phyloP scores from a whole-genome alignment of 1,140 invertebrate species.

The Aphelinus atriplicis region DNA sequence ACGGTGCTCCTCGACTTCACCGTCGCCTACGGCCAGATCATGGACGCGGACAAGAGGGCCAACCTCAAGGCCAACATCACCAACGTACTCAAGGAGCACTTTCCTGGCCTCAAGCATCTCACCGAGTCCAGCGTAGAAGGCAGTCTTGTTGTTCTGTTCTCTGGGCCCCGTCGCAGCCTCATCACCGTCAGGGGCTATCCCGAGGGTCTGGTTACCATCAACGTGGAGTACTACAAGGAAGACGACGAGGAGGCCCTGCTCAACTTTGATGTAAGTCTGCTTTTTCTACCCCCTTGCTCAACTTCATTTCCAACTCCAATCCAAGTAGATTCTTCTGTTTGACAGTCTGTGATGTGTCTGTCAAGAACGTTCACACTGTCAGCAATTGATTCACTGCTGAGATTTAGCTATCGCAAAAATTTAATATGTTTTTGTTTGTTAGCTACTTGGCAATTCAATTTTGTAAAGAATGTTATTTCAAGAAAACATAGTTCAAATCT shows the following conservation, averaged over 20 bases:
- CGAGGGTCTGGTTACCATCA: slow-evolving; percentile 79
- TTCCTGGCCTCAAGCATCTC: slow-evolving; percentile 73
- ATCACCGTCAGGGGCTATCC: slow-evolving; percentile 78
- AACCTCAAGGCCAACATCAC: slow-evolving; percentile 74
- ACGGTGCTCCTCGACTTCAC: slow-evolving; percentile 84
- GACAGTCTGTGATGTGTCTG: too few species aligned
- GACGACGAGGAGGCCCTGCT: slow-evolving; percentile 77
- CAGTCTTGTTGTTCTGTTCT: slow-evolving; percentile 74
- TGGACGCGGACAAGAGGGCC: slow-evolving; percentile 73
- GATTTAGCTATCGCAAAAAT: too few species aligned
- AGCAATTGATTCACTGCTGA: too few species aligned
- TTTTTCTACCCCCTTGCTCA: too few species aligned
- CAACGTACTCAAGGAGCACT: slow-evolving; percentile 74
- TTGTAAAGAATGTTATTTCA: too few species aligned
- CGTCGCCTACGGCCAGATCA: slow-evolving; percentile 73
- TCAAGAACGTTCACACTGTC: too few species aligned
- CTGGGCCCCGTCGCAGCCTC: slow-evolving; percentile 74
- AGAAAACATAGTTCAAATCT: too few species aligned
- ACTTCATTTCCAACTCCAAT: too few species aligned
- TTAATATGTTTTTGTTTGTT: too few species aligned
- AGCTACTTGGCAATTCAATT: too few species aligned
- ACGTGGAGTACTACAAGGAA: slow-evolving; percentile 82
- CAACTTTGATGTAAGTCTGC: slow-evolving; percentile 68
- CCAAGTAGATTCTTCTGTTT: too few species aligned
- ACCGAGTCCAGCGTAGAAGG: slow-evolving; percentile 72